Conservation (phyloP, 2,113 vertebrate genomes). For the Nyctibius bracteatus region DNA sequence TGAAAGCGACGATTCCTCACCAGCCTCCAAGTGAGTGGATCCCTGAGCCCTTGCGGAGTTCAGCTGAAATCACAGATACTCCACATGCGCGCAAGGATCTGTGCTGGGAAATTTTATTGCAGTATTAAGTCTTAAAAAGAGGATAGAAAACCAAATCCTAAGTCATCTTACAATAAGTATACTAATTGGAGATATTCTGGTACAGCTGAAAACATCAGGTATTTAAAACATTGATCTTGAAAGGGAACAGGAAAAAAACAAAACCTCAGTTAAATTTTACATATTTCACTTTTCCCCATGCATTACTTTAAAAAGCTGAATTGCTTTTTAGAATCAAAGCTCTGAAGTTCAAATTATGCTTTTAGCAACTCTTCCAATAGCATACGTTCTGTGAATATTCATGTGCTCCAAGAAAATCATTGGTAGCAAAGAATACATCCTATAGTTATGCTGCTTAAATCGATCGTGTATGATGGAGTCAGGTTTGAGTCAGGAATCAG, state of each 20-base stretch:
- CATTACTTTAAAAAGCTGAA: not conserved
- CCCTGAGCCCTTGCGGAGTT: not conserved
- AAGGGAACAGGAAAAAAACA: not conserved
- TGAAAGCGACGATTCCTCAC: not conserved
- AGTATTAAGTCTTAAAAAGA: not conserved
- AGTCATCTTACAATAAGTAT: not conserved
- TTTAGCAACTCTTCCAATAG: not conserved
- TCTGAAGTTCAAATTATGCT: not conserved
- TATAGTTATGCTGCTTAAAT: not conserved
- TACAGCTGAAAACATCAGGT: not conserved
- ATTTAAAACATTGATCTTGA: not conserved
- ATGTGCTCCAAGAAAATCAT: not conserved
- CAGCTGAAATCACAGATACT: not conserved
- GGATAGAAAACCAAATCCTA: not conserved
- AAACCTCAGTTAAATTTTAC: not conserved
- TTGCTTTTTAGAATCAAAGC: conserved; percentile 9
- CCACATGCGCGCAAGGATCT: not conserved
- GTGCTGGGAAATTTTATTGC: not conserved
- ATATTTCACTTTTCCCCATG: not conserved
- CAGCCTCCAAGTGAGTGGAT: not conserved
- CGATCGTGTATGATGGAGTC: not conserved
- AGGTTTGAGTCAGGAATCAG: not conserved
- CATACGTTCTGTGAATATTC: conserved; percentile 4
- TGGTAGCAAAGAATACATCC: not conserved
- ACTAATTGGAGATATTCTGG: not conserved